Base-by-base conservation (phyloP, 2,113 vertebrate species). In the human (Homo sapiens) region DNA sequence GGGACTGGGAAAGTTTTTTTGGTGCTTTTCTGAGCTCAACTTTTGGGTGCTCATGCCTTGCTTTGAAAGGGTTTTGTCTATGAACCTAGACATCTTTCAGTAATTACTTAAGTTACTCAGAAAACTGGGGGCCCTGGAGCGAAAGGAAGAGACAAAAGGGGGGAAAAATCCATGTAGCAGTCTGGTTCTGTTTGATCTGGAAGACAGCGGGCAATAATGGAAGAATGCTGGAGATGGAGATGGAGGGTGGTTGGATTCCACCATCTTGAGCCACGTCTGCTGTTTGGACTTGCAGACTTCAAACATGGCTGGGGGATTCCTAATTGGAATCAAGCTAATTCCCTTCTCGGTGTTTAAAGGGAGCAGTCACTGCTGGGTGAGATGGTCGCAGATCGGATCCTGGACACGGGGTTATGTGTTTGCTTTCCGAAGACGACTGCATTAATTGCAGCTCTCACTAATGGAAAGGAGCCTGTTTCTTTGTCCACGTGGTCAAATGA, bases 251-350 rank as follows among this genome's bases (percentile, higher is more conserved):
- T 32, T 93, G 92, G 96, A 78, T 95, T 95, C 97, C 95, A 78
- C 92, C 88, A 95, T 90, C 89, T 66, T 2, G 50, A 90, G 96
- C 93, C 32, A 22, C 1, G 52, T 93, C 96, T 9, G 90, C 96
- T 98, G 97, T 98, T 96, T 22, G 91, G 96, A 96, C 97, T 98
- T 97, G 98, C 93, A 95, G 92, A 96, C 98, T 98, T 98, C 97
- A 98, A 98, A 98, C 96, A 72, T 18, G 70, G 97, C 97, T 95
- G 25, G 98, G 94, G 97, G 97, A 97, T 97, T 97, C 97, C 98
- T 98, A 98, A 98, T 98, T 98, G 98, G 98, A 98, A 98, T 80
- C 50, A 83, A 98, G 98, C 98, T 98, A 98, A 98, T 99, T 98
- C 98, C 97, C 97, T 98, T 98, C 97, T 97, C 52, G 11, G 59